phyloP scores from a whole-genome alignment of 2,888 invertebrate genomes.

The Ichneumoninae sp. region DNA sequence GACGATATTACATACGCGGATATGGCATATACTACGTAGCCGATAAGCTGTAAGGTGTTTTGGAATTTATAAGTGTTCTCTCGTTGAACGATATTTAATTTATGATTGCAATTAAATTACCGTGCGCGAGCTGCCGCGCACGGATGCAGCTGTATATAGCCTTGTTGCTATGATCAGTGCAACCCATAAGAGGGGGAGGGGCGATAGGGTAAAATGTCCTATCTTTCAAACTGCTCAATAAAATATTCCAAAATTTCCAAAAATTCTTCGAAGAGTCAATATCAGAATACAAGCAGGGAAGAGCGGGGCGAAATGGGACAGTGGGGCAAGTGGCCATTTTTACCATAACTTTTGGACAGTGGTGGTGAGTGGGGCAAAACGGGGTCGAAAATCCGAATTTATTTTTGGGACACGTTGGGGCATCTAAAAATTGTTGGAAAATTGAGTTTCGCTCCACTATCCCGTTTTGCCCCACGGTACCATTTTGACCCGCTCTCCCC shows the following conservation, averaged over 20 bases:
- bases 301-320: no score
- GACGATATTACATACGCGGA: slow-evolving; percentile 39
- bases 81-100: slow-evolving; percentile 70
- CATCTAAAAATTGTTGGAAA: neutral
- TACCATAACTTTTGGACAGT: no score
- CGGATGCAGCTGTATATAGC: slow-evolving; percentile 2
- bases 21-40: slow-evolving; percentile 15
- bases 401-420: no score
- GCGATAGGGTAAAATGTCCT: no score
- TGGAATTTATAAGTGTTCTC: slow-evolving; percentile 62
- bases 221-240: neutral
- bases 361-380: no score
- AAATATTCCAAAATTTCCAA: neutral
- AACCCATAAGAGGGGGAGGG: neutral
- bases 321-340: no score
- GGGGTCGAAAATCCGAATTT: no score
- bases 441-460: no score
- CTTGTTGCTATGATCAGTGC: slow-evolving; percentile 14
- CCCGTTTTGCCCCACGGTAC: no score
- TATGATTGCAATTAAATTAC: slow-evolving; percentile 71
- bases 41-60: slow-evolving; percentile 50
- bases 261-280: neutral
- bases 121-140: slow-evolving; percentile 51
- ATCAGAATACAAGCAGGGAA: neutral
- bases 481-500: slow-evolving; percentile 16